Evolutionary conservation across 2,113 vertebrate genomes (phyloP).

Genomic region (Arvicanthis niloticus): DNA sequence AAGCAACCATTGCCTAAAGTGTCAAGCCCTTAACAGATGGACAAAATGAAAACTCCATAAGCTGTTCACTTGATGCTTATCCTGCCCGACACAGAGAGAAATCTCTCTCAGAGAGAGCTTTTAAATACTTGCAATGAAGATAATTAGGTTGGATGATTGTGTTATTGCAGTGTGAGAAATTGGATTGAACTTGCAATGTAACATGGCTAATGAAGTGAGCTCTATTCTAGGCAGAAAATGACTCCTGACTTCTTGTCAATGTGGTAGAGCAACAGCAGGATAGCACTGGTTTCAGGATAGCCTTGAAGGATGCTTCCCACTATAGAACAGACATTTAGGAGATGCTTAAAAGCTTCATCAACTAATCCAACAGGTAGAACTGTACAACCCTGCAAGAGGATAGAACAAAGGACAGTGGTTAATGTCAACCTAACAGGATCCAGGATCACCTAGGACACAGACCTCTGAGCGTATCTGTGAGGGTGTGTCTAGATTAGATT

Average conservation of each 20-base stretch:
- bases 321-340: not conserved
- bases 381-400: not conserved
- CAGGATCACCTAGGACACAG: not conserved
- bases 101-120: constrained; percentile 69
- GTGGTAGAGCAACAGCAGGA: not conserved
- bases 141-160: constrained; percentile 74
- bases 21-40: not conserved
- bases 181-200: constrained; percentile 72
- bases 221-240: constrained; percentile 68
- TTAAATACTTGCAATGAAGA: constrained; percentile 76
- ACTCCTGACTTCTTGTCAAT: constrained; percentile 65
- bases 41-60: constrained; percentile 6
- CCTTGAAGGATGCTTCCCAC: not conserved
- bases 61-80: constrained; percentile 65
- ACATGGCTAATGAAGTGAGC: constrained; percentile 65
- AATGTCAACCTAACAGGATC: not conserved
- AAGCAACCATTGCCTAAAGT: constrained; percentile 33
- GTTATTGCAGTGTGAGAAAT: constrained; percentile 68
- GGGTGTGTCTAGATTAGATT: not conserved
- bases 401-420: not conserved
- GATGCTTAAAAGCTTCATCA: not conserved
- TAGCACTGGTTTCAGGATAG: not conserved
- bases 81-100: constrained; percentile 70
- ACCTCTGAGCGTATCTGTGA: not conserved
- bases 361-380: not conserved